Conservation (phyloP, 2,113 vertebrate genomes). For the Paralichthys olivaceus region DNA sequence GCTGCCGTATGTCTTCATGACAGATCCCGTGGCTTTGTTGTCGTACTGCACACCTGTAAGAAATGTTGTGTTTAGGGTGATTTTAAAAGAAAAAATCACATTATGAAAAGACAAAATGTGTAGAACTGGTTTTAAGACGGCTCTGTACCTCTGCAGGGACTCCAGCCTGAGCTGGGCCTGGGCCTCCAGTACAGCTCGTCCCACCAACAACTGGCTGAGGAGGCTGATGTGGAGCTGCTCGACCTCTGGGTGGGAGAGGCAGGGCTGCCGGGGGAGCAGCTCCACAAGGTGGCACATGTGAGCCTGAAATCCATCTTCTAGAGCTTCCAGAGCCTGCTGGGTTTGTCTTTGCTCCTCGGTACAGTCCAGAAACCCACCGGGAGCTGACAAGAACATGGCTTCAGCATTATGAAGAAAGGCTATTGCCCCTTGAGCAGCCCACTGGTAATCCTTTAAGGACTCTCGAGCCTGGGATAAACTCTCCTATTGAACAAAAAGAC, state of each 20-base stretch:
- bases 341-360: constrained; percentile 63
- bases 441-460: constrained; percentile 78
- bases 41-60: constrained; percentile 82
- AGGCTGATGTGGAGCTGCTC: constrained; percentile 77
- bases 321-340: constrained; percentile 59
- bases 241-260: constrained; percentile 71
- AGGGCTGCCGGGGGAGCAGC: constrained; percentile 73
- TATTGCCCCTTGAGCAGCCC: constrained; percentile 76
- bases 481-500: constrained; percentile 75
- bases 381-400: constrained; percentile 65
- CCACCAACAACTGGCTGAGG: constrained; percentile 81
- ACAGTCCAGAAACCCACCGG: constrained; percentile 73
- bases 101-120: not conserved
- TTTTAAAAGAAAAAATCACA: not conserved
- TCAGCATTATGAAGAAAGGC: constrained; percentile 79
- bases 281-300: constrained; percentile 77
- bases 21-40: constrained; percentile 75
- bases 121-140: not conserved
- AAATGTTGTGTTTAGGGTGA: not conserved
- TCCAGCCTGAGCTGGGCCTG: constrained; percentile 77
- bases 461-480: constrained; percentile 81
- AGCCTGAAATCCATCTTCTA: constrained; percentile 81
- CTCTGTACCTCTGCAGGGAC: constrained; percentile 72
- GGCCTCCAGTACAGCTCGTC: constrained; percentile 75
- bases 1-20: constrained; percentile 78